Conservation (phyloP, 1,140 invertebrate genomes). For the Octopus sinensis region DNA sequence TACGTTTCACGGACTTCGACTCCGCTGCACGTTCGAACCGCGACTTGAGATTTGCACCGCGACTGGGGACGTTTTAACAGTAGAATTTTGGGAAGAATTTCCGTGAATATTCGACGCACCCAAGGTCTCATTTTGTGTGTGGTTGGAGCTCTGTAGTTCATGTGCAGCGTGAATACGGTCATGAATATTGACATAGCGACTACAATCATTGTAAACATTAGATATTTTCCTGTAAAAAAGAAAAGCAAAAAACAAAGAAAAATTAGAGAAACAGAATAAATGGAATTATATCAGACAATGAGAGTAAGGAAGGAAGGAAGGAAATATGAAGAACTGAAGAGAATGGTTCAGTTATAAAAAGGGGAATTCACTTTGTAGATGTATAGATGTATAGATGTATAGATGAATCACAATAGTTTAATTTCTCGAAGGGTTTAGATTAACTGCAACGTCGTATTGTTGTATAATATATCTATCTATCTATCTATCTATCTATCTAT, state of each 20-base stretch:
- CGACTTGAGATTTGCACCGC: conserved; percentile 57
- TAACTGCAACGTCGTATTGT: too few relatives aligned
- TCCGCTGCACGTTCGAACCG: conserved; percentile 77
- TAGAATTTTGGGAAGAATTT: conserved; percentile 54
- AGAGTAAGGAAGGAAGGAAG: too few relatives aligned
- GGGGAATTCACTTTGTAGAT: too few relatives aligned
- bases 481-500: too few relatives aligned
- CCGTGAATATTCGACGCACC: conserved; percentile 53
- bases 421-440: too few relatives aligned
- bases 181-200: conserved; percentile 58
- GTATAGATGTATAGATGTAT: too few relatives aligned
- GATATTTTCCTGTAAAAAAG: conserved; percentile 45
- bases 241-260: not conserved
- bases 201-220: conserved; percentile 58
- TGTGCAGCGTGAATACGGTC: conserved; percentile 55
- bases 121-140: conserved; percentile 57
- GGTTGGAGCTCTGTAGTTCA: conserved; percentile 54
- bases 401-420: too few relatives aligned
- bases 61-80: conserved; percentile 52
- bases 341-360: too few relatives aligned
- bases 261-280: too few relatives aligned
- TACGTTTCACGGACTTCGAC: conserved; percentile 68
- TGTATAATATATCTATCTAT: too few relatives aligned
- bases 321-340: too few relatives aligned
- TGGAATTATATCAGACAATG: too few relatives aligned